Evolutionary conservation across 2,888 invertebrate genomes (phyloP).

Genomic region (Latrodectus hesperus): DNA sequence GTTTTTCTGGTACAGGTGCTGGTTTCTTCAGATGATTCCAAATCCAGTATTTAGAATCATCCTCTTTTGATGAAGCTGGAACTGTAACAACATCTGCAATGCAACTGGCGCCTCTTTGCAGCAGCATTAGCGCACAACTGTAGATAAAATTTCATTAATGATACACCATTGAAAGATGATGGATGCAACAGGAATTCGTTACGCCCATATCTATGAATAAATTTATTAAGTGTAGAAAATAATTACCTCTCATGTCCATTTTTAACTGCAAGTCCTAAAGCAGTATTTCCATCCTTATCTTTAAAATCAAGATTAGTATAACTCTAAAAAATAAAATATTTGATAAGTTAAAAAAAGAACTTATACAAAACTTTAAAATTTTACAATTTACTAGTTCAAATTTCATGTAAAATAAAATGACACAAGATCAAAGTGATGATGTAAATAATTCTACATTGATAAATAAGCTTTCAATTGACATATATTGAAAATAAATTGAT

Average conservation of each 20-base stretch:
- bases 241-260: conserved; percentile 75
- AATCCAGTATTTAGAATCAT: conserved; percentile 71
- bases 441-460: too few species aligned
- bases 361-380: background rate
- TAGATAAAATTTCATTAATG: background rate
- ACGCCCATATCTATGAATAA: background rate
- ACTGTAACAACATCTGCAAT: conserved; percentile 72
- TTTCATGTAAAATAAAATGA: too few species aligned
- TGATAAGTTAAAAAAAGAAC: background rate
- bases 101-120: conserved; percentile 75
- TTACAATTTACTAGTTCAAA: too few species aligned
- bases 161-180: background rate
- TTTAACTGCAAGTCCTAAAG: conserved; percentile 76
- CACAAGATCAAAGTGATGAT: too few species aligned
- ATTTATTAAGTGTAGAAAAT: background rate
- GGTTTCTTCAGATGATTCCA: conserved; percentile 73
- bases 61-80: conserved; percentile 49
- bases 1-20: conserved; percentile 37
- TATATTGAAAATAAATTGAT: too few species aligned
- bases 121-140: conserved; percentile 76
- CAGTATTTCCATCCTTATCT: conserved; percentile 76
- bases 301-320: conserved; percentile 71
- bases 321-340: conserved; percentile 4
- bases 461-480: too few species aligned
- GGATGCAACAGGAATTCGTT: background rate